Conservation (phyloP, 1,140 invertebrate species). For the Tribolium castaneum region DNA sequence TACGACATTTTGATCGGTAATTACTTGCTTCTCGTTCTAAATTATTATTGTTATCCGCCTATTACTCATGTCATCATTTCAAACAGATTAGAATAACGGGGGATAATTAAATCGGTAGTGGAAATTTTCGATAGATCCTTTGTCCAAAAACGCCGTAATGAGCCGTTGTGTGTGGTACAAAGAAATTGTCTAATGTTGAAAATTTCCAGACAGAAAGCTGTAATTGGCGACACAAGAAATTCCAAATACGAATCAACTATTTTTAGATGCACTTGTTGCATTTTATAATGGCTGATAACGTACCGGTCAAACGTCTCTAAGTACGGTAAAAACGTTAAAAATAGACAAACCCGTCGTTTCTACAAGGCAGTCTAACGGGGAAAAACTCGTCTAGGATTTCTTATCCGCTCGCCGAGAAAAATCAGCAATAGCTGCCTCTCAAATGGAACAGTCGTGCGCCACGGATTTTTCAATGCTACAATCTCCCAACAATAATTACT, state of each 20-base stretch:
- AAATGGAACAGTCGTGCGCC: conserved; percentile 11
- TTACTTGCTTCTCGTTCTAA: conserved; percentile 21
- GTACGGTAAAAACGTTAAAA: conserved; percentile 13
- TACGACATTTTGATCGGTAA: conserved; percentile 29
- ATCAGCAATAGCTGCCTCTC: not conserved
- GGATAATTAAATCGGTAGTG: conserved; percentile 28
- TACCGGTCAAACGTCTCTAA: not conserved
- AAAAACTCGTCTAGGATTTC: conserved; percentile 9
- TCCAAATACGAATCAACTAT: conserved; percentile 10
- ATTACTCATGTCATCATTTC: conserved; percentile 19
- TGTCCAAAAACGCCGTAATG: not conserved
- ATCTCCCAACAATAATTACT: conserved; percentile 1
- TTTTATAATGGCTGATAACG: conserved; percentile 8
- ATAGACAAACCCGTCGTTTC: not conserved
- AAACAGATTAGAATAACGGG: conserved; percentile 12
- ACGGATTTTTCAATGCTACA: conserved; percentile 16
- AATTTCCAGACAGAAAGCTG: not conserved
- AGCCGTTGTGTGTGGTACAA: not conserved
- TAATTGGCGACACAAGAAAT: not conserved
- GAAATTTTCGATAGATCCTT: not conserved
- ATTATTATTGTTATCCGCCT: conserved; percentile 30
- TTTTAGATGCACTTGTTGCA: conserved; percentile 24
- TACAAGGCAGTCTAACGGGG: conserved; percentile 9
- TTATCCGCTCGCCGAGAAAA: not conserved
- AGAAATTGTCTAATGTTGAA: not conserved